Base-by-base conservation (phyloP, 2,888 invertebrate genomes). In the Oscheius sp. region DNA sequence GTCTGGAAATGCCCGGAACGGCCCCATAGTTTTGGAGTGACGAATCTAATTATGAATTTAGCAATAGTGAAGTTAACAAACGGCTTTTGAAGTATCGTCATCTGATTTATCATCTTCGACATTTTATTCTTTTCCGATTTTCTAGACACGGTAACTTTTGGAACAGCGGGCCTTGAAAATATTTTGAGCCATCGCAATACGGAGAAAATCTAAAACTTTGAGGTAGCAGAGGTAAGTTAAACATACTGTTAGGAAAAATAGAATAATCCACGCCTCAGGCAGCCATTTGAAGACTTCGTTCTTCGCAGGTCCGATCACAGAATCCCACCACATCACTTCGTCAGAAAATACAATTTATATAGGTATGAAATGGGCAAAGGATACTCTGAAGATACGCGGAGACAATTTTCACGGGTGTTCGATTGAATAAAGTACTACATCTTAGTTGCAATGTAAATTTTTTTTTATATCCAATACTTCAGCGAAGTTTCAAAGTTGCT, bases 1-100 rank as follows among this genome's bases (percentile, higher is more conserved):
- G 96, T 96, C 90, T 96, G 96, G 32, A 96, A 93, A 90, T 96
- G 96, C 11, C 96, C 96, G 90, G 95, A 96, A 90, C 95, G 95
- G 75, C 96, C 96, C 96, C 96, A 96, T 84, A 96, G 90, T 82
- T 74, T 48, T 2, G 85, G 84, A 29, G 85, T 84, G 50, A 75
- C 70, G 63, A 86, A 85, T 2, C 85, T 85, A 51, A 55, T 78
- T 35, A 33, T 3, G 13, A 32, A 58, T 57, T 13, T 58, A 58
- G 4, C 3, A 4, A 3, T 58, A 11, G 29, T 11, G 7, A 42
- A 42, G 42, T 42, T 3, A 42, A 35, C 10, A 13, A 13, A 60
- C 60, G 37, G 42, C 47, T 48, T n/a, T 21, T 47, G 13, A 48
- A 48, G 63, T 7, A 63, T n/a, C 10, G 47, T 32, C n/a, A 63